Conservation (phyloP, 2,888 invertebrate species). For the Phalangium opilio region DNA sequence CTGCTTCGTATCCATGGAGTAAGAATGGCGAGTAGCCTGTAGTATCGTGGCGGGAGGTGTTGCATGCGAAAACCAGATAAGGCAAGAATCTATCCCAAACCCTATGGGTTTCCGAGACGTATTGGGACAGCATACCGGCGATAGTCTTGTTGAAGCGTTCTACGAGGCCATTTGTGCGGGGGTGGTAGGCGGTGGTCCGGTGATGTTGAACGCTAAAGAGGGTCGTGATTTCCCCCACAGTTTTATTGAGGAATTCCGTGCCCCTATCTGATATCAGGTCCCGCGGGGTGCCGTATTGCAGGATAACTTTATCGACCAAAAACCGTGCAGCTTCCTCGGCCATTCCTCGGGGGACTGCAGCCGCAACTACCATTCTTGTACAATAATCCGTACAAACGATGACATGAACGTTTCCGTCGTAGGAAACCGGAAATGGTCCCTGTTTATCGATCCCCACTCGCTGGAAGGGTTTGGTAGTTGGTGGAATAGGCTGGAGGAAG, state of each 20-base stretch:
- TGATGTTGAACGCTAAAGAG: slow-evolving; percentile 11
- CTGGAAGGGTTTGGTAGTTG: slow-evolving; percentile 4
- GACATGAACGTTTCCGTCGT: slow-evolving; percentile 7
- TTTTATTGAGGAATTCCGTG: neutral
- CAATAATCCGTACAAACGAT: slow-evolving; percentile 8
- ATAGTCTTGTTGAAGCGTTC: neutral
- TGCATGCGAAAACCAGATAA: too few species aligned
- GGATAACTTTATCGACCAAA: slow-evolving; percentile 16
- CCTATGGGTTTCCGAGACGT: slow-evolving; percentile 17
- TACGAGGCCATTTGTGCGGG: too few species aligned
- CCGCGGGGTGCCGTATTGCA: slow-evolving; percentile 14
- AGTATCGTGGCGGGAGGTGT: too few species aligned
- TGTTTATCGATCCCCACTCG: slow-evolving; percentile 5
- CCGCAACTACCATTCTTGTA: neutral
- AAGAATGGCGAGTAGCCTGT: too few species aligned
- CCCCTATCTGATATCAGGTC: slow-evolving; percentile 16
- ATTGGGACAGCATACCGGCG: slow-evolving; percentile 14
- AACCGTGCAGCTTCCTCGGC: slow-evolving; percentile 7
- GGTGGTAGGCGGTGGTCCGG: too few species aligned
- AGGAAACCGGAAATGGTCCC: slow-evolving; percentile 5
- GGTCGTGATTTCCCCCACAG: neutral
- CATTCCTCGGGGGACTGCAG: too few species aligned
- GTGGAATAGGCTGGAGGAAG: neutral
- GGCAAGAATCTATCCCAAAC: too few species aligned
- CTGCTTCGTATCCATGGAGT: too few species aligned